Conservation (phyloP, 2,113 vertebrate genomes). For the Physeter macrocephalus region DNA sequence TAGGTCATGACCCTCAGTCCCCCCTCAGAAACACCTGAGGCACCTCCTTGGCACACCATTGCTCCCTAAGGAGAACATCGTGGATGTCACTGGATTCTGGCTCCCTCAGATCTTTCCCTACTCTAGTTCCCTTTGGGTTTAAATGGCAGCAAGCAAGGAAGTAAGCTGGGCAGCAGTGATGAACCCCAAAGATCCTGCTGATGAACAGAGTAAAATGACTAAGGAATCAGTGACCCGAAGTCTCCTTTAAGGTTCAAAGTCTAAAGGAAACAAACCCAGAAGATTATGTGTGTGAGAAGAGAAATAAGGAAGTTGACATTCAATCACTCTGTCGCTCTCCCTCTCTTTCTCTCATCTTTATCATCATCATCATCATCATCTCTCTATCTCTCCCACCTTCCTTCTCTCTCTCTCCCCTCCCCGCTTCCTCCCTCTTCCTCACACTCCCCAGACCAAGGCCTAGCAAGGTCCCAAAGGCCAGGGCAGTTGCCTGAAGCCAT, state of each 20-base stretch:
- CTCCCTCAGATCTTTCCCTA: not conserved
- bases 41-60: not conserved
- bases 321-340: fast-evolving
- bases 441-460: not conserved
- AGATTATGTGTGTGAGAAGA: not conserved
- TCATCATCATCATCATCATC: not conserved
- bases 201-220: not conserved
- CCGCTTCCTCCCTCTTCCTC: not conserved
- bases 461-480: not conserved
- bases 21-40: not conserved
- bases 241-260: not conserved
- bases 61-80: not conserved
- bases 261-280: not conserved
- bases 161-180: not conserved
- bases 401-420: fast-evolving
- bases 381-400: fast-evolving
- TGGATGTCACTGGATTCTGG: not conserved
- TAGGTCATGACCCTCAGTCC: not conserved
- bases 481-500: not conserved
- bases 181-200: not conserved
- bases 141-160: not conserved
- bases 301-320: not conserved
- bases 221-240: not conserved
- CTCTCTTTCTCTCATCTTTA: too few species aligned
- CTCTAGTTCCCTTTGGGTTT: not conserved